phyloP scores from a whole-genome alignment of 2,888 invertebrate genomes.

The Dorcus hopei region DNA sequence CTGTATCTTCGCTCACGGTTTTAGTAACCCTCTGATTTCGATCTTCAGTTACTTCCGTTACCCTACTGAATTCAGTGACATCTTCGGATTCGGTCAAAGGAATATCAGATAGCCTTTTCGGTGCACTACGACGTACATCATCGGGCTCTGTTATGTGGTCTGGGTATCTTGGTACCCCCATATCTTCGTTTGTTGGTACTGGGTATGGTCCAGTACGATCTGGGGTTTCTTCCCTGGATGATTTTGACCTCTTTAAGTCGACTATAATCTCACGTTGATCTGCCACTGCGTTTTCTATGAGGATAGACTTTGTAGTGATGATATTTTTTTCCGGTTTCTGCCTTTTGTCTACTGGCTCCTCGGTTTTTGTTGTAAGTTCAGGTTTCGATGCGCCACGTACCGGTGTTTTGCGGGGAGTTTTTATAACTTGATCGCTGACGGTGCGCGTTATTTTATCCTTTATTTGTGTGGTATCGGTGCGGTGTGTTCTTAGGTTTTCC shows the following conservation, averaged over 20 bases:
- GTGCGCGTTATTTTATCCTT: constrained; percentile 53
- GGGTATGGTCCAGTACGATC: constrained; percentile 69
- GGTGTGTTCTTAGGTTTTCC: background rate
- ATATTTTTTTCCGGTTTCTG: constrained; percentile 43
- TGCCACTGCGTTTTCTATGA: constrained; percentile 43
- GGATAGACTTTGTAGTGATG: constrained; percentile 55
- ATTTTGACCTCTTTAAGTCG: constrained; percentile 69
- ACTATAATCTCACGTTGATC: constrained; percentile 61
- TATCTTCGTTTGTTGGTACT: constrained; percentile 56
- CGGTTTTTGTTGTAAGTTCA: constrained; percentile 13
- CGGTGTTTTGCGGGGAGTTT: constrained; percentile 50
- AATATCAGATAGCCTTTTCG: constrained; percentile 48
- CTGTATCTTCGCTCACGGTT: constrained; percentile 46
- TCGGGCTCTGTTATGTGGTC: constrained; percentile 75
- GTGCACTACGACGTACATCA: constrained; percentile 53
- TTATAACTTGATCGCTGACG: constrained; percentile 57
- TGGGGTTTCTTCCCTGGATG: constrained; percentile 72
- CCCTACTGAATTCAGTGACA: constrained; percentile 6
- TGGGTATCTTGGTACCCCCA: constrained; percentile 66
- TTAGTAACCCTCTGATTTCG: constrained; percentile 13
- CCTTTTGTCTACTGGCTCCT: constrained; percentile 16
- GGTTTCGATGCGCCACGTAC: constrained; percentile 32
- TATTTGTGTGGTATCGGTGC: constrained; percentile 9
- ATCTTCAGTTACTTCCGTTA: constrained; percentile 14
- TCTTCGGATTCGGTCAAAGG: constrained; percentile 59